phyloP scores from a whole-genome alignment of 2,113 vertebrate species.

The Oncorhynchus masou region DNA sequence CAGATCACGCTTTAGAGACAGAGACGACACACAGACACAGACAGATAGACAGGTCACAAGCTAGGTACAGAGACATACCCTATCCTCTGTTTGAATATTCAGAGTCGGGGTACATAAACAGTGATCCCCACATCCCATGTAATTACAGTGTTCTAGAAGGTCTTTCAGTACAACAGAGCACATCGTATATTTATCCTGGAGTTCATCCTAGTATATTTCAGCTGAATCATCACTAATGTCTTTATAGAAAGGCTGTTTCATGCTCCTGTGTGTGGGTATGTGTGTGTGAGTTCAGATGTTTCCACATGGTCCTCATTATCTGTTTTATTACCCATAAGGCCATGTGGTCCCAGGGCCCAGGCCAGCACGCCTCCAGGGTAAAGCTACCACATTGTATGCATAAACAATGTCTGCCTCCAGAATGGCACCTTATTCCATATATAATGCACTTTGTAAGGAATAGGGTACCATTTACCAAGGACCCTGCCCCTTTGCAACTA shows the following conservation, averaged over 20 bases:
- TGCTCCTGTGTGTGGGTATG: slow-evolving; percentile 9
- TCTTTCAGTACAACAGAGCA: slow-evolving; percentile 11
- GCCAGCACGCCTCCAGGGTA: slow-evolving; percentile 38
- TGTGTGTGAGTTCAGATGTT: slow-evolving; percentile 16
- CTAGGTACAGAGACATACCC: too few species aligned
- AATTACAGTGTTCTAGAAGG: slow-evolving; percentile 3
- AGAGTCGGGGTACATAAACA: too few species aligned
- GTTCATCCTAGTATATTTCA: slow-evolving; percentile 3
- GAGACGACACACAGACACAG: too few species aligned
- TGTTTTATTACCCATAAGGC: slow-evolving; percentile 37
- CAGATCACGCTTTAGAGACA: too few species aligned
- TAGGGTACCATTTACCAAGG: slow-evolving; percentile 6
- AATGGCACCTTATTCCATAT: too few species aligned
- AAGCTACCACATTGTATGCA: too few species aligned
- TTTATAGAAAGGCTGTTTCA: not conserved
- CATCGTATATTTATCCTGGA: slow-evolving; percentile 15
- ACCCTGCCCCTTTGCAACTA: slow-evolving; percentile 43
- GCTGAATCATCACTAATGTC: slow-evolving; percentile 36
- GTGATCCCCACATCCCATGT: too few species aligned
- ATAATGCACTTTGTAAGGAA: too few species aligned
- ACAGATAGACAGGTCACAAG: too few species aligned
- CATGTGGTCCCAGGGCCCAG: slow-evolving; percentile 40
- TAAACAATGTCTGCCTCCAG: too few species aligned
- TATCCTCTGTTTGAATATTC: too few species aligned
- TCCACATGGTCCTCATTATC: slow-evolving; percentile 59